A percentile compares a stretch with the other conserved stretches of the same genome.
These are phyloP conservation scores for Eulacestoma nigropectus DNA, from an alignment of 2,113 vertebrate species.

Conservation along the genomic window DNA sequence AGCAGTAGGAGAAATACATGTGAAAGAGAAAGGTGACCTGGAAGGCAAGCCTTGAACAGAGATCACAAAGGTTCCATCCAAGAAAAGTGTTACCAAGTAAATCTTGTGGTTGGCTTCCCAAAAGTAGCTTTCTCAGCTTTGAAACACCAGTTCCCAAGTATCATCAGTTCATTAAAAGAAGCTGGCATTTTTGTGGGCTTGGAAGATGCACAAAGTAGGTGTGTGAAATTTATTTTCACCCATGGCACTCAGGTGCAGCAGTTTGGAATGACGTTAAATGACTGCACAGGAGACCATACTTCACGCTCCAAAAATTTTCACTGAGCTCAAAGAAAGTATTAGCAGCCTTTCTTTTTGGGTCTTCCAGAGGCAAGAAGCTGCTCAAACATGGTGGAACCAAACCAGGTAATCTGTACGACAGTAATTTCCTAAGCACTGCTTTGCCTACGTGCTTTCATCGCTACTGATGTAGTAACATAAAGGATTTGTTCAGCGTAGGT, in stretches of 20 bases:
- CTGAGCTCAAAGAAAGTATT: neutral
- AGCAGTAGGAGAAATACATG: neutral
- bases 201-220: constrained; percentile 39
- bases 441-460: neutral
- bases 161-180: neutral
- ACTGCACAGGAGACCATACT: neutral
- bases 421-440: neutral
- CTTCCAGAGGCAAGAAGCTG: neutral
- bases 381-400: neutral
- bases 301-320: neutral
- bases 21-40: neutral
- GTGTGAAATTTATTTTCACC: constrained; percentile 53
- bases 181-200: neutral
- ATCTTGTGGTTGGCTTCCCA: neutral
- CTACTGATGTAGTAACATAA: neutral
- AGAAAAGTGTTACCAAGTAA: neutral
- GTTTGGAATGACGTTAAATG: neutral
- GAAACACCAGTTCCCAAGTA: neutral
- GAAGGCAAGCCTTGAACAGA: neutral
- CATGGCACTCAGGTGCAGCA: neutral
- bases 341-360: neutral
- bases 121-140: neutral
- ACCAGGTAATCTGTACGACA: neutral
- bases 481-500: neutral
- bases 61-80: neutral